Evolutionary conservation across 2,888 invertebrate species (phyloP), one percentile per base, ranked within the genome.

Genomic region (Coremacera marginata): DNA sequence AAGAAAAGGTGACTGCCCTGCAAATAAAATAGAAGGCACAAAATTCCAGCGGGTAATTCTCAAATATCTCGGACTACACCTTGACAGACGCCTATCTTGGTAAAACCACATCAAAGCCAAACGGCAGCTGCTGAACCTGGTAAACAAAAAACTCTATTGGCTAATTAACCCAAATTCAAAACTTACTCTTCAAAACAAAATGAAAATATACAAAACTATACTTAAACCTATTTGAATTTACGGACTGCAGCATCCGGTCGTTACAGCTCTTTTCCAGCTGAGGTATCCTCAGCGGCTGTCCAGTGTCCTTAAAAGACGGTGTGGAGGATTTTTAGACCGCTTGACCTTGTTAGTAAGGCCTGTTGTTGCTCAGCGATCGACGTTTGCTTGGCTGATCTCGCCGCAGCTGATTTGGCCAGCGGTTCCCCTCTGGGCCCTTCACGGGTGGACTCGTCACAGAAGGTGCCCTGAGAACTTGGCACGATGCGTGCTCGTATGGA

Each of bases 131-230:
- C 3, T 70, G 27, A 49, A 70, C 5, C 16, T 70, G 27, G 27
- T 22, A 70, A 70, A 27, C 19, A 19, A 52, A 16, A 70, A 70
- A 70, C 52, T 70, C 27, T 31, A 44, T 22, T 67, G 49, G 49
- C 34, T 72, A 8, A 34, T 72, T 19, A 60, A 27, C 14, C 72
- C 72, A 34, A 60, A 60, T 44, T 49, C 72, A 44, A 16, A 62
- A 49, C 34, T 72, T 60, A 72, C 34, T 7, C 62, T 49, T 44
- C 19, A 72, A 27, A 44, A 72, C 37, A 72, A 72, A 51, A 16
- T 72, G 5, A 71, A 25, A 7, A 16, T 71, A 9, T 60, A 57
- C 22, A 71, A 57, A 22, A 57, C 60, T 14, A 57, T 57, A 57
- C 55, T 57, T 19, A 57, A 57, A 19, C 22, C 55, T 19, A 19